Base-by-base conservation (phyloP, 1,140 invertebrate species). In the Scaptomyza montana region DNA sequence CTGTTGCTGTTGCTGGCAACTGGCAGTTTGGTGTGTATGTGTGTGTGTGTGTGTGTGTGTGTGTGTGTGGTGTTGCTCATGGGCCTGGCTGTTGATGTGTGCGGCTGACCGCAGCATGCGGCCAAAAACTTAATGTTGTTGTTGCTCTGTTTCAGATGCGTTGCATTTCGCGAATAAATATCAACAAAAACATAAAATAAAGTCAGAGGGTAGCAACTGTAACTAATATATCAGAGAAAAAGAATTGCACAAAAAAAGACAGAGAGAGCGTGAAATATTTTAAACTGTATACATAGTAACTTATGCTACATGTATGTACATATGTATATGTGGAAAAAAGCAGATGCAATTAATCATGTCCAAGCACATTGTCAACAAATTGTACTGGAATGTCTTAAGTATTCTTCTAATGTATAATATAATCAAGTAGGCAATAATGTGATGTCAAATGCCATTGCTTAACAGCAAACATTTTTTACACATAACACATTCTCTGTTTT, bases 101-200 rank as follows among this genome's bases (percentile, higher is more conserved):
- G 84, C 69, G 82, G 82, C 68, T 87, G 78, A 89, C 82, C 82
- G 65, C 82, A 87, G 84, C 84, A 87, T 87, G 78, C 74, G 64
- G 73, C 77, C 45, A 36, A 57, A 63, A 68, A 69, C 33, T 30
- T 36, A 39, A 45, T 66, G 43, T 45, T 72, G 30, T 51, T 60
- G 62, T 55, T 64, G 64, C 47, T 77, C 45, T 74, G 77, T 74
- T 25, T 25, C 21, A 47, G 36, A 78, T 63, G 63, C 67, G 70
- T 54, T 72, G 80, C 64, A 74, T 55, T 77, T 55, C 66, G 71
- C 69, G 61, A 70, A 76, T 77, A 89, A 85, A 86, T 78, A 81
- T 80, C 62, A 65, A 46, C 74, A 61, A 46, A 55, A 56, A 25
- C 21, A 53, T 21, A 55, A 64, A 43, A 46, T 60, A 21, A 49